Base-by-base conservation (phyloP, 2,888 invertebrate genomes). In the Drosophila crucigera region DNA sequence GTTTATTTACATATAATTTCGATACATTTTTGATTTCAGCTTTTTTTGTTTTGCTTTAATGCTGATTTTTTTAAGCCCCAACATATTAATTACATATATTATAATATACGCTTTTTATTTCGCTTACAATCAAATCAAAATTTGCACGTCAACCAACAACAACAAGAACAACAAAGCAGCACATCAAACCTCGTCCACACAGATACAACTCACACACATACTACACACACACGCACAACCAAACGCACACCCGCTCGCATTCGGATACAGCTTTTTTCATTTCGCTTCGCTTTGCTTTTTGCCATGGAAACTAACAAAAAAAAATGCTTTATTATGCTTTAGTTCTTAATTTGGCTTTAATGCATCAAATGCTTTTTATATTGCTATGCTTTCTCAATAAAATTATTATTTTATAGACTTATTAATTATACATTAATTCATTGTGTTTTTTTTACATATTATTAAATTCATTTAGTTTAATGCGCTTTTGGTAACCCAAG, bases 81-180 rank as follows among this genome's bases (percentile, higher is more conserved):
- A 55, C 9, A 54, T 55, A 67, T 59, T 75, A 68, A 78, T 58
- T 77, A 33, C n/a, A 39, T 30, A 39, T 39, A 10, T 19, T 52
- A 31, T 52, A 33, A 16, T 72, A 33, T 69, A 28, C n/a, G 22
- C 31, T 43, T 62, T 82, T 70, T 75, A 19, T 82, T 76, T 87
- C 54, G 71, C 73, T 82, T 68, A 78, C 69, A 31, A 78, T 3
- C 39, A 43, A 67, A 7, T 84, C 89, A 55, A 89, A 89, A 89
- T 84, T 89, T 89, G 89, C 89, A 80, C 74, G 81, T 33, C 64
- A 59, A 61, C 68, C 72, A 70, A 78, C 80, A 72, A 68, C 64
- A 70, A 76, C 71, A 66, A 52, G 52, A 53, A 68, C 63, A 67
- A 70, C 62, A 67, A 64, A 61, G 64, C 82, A 73, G 70, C 82